phyloP scores from a whole-genome alignment of 2,113 vertebrate species.

The Siniperca knerii region DNA sequence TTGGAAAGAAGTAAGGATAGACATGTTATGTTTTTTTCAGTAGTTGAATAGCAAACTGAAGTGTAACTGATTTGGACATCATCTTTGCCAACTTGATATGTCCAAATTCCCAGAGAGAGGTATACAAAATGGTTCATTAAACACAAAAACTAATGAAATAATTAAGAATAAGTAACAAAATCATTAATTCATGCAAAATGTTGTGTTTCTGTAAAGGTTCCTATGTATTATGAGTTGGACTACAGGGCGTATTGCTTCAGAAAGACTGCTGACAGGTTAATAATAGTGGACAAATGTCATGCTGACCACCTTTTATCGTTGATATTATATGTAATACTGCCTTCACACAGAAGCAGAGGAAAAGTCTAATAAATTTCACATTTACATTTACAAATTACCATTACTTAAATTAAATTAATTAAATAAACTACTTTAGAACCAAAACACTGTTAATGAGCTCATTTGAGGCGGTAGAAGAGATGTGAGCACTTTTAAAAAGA shows the following conservation, averaged over 20 bases:
- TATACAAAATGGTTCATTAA: background rate
- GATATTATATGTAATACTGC: background rate
- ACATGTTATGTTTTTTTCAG: background rate
- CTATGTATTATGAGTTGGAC: background rate
- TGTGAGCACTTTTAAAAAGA: constrained; percentile 26
- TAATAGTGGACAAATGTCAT: constrained; percentile 1
- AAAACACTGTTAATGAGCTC: constrained; percentile 42
- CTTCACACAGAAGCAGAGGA: constrained; percentile 17
- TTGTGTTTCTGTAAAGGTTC: background rate
- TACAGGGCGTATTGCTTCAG: background rate
- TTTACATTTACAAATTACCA: constrained; percentile 18
- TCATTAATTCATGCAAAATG: background rate
- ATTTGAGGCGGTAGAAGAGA: constrained; percentile 17
- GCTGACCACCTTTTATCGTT: background rate
- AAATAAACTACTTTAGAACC: constrained; percentile 36
- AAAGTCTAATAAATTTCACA: constrained; percentile 12
- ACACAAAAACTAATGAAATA: background rate
- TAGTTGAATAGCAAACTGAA: background rate
- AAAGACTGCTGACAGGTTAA: constrained; percentile 10
- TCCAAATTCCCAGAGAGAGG: background rate
- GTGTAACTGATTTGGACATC: background rate
- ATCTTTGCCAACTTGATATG: background rate
- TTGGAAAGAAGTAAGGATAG: background rate
- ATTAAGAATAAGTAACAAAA: background rate
- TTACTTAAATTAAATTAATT: constrained; percentile 21